These are phyloP conservation scores for Grantiella picta DNA, from an alignment of 2,113 vertebrate genomes.

Conservation along the genomic window DNA sequence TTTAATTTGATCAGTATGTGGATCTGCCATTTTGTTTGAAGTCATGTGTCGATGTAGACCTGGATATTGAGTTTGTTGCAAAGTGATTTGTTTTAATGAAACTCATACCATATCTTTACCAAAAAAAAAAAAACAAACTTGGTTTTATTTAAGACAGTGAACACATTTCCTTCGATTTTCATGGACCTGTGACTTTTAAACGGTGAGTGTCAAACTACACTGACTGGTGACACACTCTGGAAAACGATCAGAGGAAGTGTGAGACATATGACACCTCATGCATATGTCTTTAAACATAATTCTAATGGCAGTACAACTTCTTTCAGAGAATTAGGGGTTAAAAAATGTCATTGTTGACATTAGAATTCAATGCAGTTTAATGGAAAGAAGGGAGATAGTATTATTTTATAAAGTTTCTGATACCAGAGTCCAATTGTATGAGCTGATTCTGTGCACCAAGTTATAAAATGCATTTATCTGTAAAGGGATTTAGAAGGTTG, in stretches of 20 bases:
- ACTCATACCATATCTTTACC: not conserved
- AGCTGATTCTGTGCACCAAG: not conserved
- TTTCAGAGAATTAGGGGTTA: not conserved
- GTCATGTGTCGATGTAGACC: not conserved
- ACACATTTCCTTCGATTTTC: not conserved
- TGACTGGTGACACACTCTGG: not conserved
- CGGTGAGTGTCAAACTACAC: not conserved
- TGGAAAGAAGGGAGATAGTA: not conserved
- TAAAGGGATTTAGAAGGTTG: not conserved
- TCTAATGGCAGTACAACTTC: not conserved
- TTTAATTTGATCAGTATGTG: not conserved
- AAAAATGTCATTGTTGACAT: not conserved
- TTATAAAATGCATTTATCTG: not conserved
- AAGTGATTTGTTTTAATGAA: not conserved
- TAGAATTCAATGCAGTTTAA: not conserved
- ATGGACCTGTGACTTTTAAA: not conserved
- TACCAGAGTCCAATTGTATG: not conserved
- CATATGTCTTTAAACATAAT: not conserved
- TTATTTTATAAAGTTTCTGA: not conserved
- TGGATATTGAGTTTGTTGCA: not conserved
- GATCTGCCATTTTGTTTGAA: conserved; percentile 31
- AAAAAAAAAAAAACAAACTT: not conserved
- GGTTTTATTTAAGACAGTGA: not conserved
- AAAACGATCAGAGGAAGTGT: not conserved
- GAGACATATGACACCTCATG: not conserved